Percentiles rank a stretch among this genome's conserved stretches.
Conservation (phyloP, 2,113 vertebrate genomes). For the Myodes glareolus region DNA sequence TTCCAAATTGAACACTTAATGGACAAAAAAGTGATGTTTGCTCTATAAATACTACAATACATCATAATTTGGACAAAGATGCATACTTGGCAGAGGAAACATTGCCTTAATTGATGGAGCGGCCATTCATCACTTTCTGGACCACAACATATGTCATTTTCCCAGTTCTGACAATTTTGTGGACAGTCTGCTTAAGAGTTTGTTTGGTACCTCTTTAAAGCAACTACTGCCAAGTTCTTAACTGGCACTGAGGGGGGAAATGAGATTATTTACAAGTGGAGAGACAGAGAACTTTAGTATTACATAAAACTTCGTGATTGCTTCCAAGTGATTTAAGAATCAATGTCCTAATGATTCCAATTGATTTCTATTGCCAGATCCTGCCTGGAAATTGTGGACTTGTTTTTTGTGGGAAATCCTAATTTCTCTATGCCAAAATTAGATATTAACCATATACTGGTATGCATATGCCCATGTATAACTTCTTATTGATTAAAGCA, state of each 20-base stretch:
- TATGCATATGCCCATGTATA: background rate
- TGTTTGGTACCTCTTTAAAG: slow-evolving; percentile 52
- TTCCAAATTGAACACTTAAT: slow-evolving; percentile 46
- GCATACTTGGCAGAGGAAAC: background rate
- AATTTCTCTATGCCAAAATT: slow-evolving; percentile 27
- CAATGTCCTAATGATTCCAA: slow-evolving; percentile 52
- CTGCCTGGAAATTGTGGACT: slow-evolving; percentile 33
- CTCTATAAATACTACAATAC: slow-evolving; percentile 39
- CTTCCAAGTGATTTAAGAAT: slow-evolving; percentile 65
- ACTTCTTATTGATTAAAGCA: slow-evolving; percentile 27
- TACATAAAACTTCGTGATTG: slow-evolving; percentile 52
- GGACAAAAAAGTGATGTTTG: slow-evolving; percentile 13
- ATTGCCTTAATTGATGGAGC: background rate
- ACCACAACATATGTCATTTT: slow-evolving; percentile 16
- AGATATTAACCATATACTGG: background rate
- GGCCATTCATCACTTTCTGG: slow-evolving; percentile 9
- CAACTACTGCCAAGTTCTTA: slow-evolving; percentile 57
- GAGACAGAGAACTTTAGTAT: slow-evolving; percentile 36
- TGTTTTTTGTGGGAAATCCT: slow-evolving; percentile 47
- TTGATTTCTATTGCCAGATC: slow-evolving; percentile 49
- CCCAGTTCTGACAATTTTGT: background rate
- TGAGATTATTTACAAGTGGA: slow-evolving; percentile 28
- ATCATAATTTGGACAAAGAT: slow-evolving; percentile 32
- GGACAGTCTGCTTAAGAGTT: slow-evolving; percentile 38
- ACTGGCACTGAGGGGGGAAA: slow-evolving; percentile 19